Percentiles rank a stretch among this genome's conserved stretches.
These are phyloP conservation scores for Arctopsyche grandis DNA, from an alignment of 1,140 invertebrate species.

Conservation along the genomic window DNA sequence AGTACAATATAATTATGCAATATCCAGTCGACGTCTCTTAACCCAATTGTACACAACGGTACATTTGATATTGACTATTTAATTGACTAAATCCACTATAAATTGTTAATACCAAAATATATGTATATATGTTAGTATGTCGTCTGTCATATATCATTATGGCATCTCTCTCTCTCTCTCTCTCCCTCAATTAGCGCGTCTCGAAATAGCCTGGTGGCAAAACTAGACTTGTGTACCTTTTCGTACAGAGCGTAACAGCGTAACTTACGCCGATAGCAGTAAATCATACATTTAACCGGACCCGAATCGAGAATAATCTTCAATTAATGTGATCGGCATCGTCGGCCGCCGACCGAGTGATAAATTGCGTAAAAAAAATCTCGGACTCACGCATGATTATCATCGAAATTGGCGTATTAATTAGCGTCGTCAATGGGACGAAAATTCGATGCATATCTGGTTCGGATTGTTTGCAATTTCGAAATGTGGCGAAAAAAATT, in stretches of 20 bases:
- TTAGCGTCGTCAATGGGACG: background rate
- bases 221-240: background rate
- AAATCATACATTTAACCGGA: conserved; percentile 8
- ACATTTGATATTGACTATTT: too few species aligned
- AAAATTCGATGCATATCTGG: background rate
- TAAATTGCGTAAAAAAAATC: background rate
- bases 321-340: background rate
- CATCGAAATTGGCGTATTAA: background rate
- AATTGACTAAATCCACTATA: too few species aligned
- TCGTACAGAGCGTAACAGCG: background rate
- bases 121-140: conserved; percentile 1
- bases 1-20: too few species aligned
- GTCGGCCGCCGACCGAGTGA: background rate
- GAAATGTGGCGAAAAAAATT: too few species aligned
- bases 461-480: too few species aligned
- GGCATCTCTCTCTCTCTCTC: background rate
- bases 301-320: background rate
- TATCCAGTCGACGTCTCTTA: too few species aligned
- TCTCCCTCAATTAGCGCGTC: background rate
- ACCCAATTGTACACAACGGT: too few species aligned
- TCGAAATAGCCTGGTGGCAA: background rate
- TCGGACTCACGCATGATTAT: background rate
- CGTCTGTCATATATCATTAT: background rate
- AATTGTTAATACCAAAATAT: background rate
- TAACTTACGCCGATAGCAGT: background rate